Evolutionary conservation across 2,113 vertebrate species (phyloP), one percentile per base, ranked within the genome.

Genomic region (Microtus oregoni): DNA sequence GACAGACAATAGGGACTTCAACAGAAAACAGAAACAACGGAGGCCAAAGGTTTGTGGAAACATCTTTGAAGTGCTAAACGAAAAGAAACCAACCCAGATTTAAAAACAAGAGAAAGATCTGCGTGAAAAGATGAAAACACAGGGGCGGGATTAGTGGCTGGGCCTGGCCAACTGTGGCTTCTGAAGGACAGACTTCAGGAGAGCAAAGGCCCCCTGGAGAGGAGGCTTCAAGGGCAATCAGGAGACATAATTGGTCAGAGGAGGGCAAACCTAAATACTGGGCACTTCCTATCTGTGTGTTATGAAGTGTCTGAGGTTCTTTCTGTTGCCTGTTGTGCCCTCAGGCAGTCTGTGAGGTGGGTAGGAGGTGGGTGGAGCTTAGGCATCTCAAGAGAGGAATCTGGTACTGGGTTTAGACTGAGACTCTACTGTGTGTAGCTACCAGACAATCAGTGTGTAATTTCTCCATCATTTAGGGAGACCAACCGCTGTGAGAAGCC

Each of bases 401-500:
- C 86, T 72, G 83, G 55, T 44, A 75, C 55, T 32, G 47, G 38
- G 47, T 14, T 94, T 94, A 63, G 72, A n/a, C 58, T 90, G 50
- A 92, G 85, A 72, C 13, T 88, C 35, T 38, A 32, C 30, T 38
- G 79, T 50, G 5, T 20, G 28, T 0, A 4, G 35, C 35, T 35
- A 44, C 52, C 81, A 86, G 75, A 70, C 70, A 76, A 86, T 70
- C 24, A 30, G 1, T 50, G 24, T 13, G 14, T 15, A 70, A 89
- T 76, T 92, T 86, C n/a, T 70, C 75, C 19, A 30, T 78, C 58
- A 65, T n/a, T 86, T 52, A 82, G 63, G 83, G 93, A 88, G 73
- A 61, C 72, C 58, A 90, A 41, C 6, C 52, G 17, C 14, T 72
- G 4, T 86, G 73, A 68, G 32, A 75, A 89, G 72, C 35, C 7